phyloP scores from a whole-genome alignment of 2,797 vertebrate species.

The Melanotaenia maccullochi region DNA sequence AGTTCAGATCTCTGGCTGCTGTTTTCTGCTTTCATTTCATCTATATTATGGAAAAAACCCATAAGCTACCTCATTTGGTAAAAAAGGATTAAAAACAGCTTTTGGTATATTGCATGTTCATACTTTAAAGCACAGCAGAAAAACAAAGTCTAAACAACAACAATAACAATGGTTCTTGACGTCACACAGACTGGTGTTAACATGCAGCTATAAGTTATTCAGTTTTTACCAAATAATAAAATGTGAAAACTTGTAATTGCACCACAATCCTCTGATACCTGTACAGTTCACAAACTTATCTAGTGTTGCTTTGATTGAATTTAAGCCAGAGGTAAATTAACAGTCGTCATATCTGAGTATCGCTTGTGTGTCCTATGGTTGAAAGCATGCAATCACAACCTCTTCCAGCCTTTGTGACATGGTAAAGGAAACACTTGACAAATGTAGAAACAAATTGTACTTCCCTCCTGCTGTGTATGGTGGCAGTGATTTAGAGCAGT shows the following conservation, averaged over 20 bases:
- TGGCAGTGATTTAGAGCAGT: no score
- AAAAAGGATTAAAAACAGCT: background rate
- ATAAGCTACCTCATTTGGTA: slow-evolving; percentile 18
- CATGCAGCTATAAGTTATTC: background rate
- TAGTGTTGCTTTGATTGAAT: background rate
- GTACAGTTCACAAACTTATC: no score
- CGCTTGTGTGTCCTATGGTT: background rate
- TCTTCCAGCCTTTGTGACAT: background rate
- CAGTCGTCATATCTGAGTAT: background rate
- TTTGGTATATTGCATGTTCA: slow-evolving; percentile 15
- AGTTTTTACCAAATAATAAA: no score
- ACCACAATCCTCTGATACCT: background rate
- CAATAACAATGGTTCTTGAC: no score
- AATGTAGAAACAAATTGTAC: no score
- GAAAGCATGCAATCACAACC: background rate
- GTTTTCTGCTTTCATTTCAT: slow-evolving; percentile 34
- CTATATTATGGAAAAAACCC: slow-evolving; percentile 9
- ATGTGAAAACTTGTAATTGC: background rate
- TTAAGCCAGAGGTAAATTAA: no score
- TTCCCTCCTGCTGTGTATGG: no score
- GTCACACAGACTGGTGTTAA: no score
- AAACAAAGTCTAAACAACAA: background rate
- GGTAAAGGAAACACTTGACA: no score
- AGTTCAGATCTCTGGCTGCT: slow-evolving; percentile 24
- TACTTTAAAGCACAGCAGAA: background rate